Evolutionary conservation across 1,140 invertebrate genomes (phyloP), one percentile per base, ranked within the genome.

Genomic region (Melanaphis sacchari): DNA sequence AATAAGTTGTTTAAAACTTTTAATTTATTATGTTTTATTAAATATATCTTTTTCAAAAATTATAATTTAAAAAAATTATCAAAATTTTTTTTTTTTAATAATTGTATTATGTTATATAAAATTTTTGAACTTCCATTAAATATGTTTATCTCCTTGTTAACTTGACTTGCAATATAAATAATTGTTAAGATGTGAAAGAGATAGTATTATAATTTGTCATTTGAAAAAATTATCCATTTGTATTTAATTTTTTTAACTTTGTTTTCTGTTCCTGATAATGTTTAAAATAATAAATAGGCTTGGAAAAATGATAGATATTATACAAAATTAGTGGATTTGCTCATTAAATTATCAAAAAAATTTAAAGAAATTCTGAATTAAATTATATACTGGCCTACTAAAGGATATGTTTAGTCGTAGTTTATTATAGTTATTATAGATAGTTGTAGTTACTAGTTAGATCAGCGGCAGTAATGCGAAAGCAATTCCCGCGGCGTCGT

Each of bases 131-230:
- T 91, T 90, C 89, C 54, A 90, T 90, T 54, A 54, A 59, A 90
- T 91, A n/a, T 91, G 26, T 91, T 76, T 91, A 41, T n/a, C 31
- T 41, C 1, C 26, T 90, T 66, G 52, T 81, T 91, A 91, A 92
- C 90, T 81, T 81, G 41, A 91, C 15, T 31, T 76, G 90, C 90
- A 92, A 92, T 92, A 92, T 92, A 92, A 92, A 81, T 92, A 81
- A 92, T 82, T 92, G 41, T 92, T 92, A 92, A 81, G 41, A 82
- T 90, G 46, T 92, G n/a, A 92, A 92, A 91, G n/a, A 90, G 38
- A 92, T 92, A 81, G 43, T 81, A 92, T 46, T 92, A 92, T 82
- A 82, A 46, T 49, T 82, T 81, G 18, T 46, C 76, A 49, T 92
- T 82, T 82, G 46, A 49, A 92, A 92, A 81, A 40, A 24, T 24